Evolutionary conservation across 1,140 invertebrate species (phyloP).

Genomic region (Aphis craccivora): DNA sequence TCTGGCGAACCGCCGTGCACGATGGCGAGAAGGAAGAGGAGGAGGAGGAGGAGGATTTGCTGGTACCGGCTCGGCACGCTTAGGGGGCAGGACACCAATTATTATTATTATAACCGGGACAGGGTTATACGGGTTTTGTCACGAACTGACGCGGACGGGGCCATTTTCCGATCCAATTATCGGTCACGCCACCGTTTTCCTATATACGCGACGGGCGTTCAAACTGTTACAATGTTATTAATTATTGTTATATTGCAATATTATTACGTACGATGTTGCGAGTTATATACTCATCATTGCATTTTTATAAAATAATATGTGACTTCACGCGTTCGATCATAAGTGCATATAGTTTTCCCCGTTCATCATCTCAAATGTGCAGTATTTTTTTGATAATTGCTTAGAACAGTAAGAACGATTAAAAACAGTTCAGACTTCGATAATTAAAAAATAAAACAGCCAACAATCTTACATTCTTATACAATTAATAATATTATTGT

Average conservation of each 20-base stretch:
- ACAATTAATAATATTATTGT: too few species aligned
- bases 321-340: background rate
- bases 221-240: constrained; percentile 7
- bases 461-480: too few species aligned
- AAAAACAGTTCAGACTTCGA: background rate
- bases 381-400: background rate
- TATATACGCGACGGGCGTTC: background rate
- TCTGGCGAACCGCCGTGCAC: background rate
- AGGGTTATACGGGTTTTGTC: constrained; percentile 37
- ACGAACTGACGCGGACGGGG: constrained; percentile 34
- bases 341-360: background rate
- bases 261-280: background rate
- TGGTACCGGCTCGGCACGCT: background rate
- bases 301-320: background rate
- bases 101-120: constrained; percentile 15
- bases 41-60: background rate
- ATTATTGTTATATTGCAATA: constrained; percentile 13
- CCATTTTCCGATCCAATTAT: constrained; percentile 53
- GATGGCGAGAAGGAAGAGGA: background rate
- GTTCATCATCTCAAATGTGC: background rate
- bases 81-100: constrained; percentile 32
- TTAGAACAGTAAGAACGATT: background rate
- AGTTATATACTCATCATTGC: background rate
- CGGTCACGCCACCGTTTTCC: background rate
- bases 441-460: background rate